A percentile compares a stretch with the other conserved stretches of the same genome.
These are phyloP conservation scores for Mimas tiliae DNA, from an alignment of 2,888 invertebrate species.

Conservation along the genomic window DNA sequence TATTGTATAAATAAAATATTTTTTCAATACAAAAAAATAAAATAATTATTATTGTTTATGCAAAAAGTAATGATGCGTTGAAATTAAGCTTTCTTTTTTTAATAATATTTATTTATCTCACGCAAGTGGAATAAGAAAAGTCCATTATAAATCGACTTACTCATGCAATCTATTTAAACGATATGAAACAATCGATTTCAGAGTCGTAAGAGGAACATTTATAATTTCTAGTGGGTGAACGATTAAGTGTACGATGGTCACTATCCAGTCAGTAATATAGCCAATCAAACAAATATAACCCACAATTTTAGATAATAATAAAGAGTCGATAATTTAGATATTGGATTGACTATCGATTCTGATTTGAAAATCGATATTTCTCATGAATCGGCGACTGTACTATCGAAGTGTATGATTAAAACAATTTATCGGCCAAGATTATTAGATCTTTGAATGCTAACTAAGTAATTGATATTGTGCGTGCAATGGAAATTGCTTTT, in stretches of 20 bases:
- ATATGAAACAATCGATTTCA: neutral
- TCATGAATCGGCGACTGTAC: neutral
- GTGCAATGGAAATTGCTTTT: slow-evolving; percentile 16
- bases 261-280: no score
- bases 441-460: neutral
- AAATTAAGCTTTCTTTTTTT: slow-evolving; percentile 12
- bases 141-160: no score
- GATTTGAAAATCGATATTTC: neutral
- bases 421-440: neutral
- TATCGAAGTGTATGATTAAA: slow-evolving; percentile 10
- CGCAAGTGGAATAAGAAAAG: slow-evolving; percentile 3
- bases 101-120: slow-evolving; percentile 20
- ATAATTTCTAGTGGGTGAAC: no score
- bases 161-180: neutral
- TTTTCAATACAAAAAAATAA: no score
- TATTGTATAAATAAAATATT: no score
- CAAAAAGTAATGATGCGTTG: neutral
- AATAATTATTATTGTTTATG: neutral
- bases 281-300: no score
- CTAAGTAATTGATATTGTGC: slow-evolving; percentile 13
- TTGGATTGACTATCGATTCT: neutral
- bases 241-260: no score
- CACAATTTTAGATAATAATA: no score
- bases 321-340: no score
- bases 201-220: neutral